These are phyloP conservation scores for Cotesia typhae DNA, from an alignment of 1,140 invertebrate genomes.

Conservation along the genomic window DNA sequence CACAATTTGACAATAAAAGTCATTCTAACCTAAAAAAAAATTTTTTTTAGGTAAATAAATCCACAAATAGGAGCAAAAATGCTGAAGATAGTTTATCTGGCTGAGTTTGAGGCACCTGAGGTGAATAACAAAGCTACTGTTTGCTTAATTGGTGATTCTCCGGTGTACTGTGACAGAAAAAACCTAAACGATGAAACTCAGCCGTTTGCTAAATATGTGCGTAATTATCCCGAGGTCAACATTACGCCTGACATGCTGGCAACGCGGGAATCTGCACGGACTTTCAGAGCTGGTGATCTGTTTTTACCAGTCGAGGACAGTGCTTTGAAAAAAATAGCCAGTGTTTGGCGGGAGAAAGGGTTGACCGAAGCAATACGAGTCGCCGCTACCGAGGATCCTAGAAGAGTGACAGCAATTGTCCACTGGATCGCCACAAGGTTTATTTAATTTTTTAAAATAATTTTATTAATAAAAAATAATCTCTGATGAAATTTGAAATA, in stretches of 20 bases:
- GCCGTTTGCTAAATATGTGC: slow-evolving; percentile 50
- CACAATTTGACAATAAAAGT: no score
- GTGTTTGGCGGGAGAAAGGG: slow-evolving; percentile 68
- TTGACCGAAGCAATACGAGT: slow-evolving; percentile 66
- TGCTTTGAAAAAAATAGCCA: slow-evolving; percentile 60
- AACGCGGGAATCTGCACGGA: slow-evolving; percentile 56
- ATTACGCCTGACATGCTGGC: slow-evolving; percentile 58
- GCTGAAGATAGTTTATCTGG: slow-evolving; percentile 54
- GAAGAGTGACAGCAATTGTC: slow-evolving; percentile 51
- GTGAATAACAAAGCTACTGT: slow-evolving; percentile 47
- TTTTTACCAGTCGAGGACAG: slow-evolving; percentile 63
- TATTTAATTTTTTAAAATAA: slow-evolving; percentile 12
- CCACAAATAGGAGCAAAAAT: slow-evolving; percentile 42
- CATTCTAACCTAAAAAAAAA: slow-evolving; percentile 14
- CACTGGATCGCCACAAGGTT: slow-evolving; percentile 59
- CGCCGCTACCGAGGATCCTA: slow-evolving; percentile 60
- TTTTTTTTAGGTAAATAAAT: neutral
- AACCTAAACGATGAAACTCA: slow-evolving; percentile 54
- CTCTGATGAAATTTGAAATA: neutral
- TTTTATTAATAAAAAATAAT: no score
- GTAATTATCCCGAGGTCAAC: slow-evolving; percentile 53
- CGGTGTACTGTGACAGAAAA: slow-evolving; percentile 48
- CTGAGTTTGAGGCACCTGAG: slow-evolving; percentile 51
- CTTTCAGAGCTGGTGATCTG: slow-evolving; percentile 56
- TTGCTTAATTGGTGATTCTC: slow-evolving; percentile 42